Evolutionary conservation across 1,140 invertebrate genomes (phyloP).

Genomic region (Latrodectus geometricus): DNA sequence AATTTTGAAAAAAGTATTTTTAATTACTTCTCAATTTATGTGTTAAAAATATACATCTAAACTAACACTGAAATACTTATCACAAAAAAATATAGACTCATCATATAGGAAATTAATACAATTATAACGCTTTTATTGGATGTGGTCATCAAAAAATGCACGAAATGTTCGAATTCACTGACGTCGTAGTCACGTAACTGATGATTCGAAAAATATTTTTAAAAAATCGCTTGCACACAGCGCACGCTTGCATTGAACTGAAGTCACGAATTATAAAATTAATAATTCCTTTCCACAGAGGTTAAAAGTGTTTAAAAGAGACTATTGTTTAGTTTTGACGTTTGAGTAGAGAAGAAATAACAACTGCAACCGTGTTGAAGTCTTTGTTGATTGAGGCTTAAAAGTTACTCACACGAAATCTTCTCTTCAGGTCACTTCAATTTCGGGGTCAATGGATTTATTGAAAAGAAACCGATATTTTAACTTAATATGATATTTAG

Average conservation of each 20-base stretch:
- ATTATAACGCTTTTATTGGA: no score
- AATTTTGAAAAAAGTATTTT: no score
- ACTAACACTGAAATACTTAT: no score
- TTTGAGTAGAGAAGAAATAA: conserved; percentile 14
- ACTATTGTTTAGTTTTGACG: conserved; percentile 34
- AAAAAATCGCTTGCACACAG: neutral
- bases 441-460: conserved; percentile 36
- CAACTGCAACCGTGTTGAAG: neutral
- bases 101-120: no score
- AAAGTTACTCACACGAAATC: neutral
- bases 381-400: neutral
- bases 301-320: conserved; percentile 23
- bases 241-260: conserved; percentile 28
- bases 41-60: no score
- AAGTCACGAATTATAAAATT: conserved; percentile 56
- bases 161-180: neutral
- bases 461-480: conserved; percentile 15
- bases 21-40: no score
- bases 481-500: conserved; percentile 37
- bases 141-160: neutral
- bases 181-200: conserved; percentile 4
- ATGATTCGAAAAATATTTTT: conserved; percentile 1
- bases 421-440: neutral
- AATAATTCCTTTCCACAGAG: conserved; percentile 41
- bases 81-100: no score